Percentiles rank a stretch among this genome's conserved stretches.
phyloP scores from a whole-genome alignment of 2,797 vertebrate genomes.

The Molossus molossus region DNA sequence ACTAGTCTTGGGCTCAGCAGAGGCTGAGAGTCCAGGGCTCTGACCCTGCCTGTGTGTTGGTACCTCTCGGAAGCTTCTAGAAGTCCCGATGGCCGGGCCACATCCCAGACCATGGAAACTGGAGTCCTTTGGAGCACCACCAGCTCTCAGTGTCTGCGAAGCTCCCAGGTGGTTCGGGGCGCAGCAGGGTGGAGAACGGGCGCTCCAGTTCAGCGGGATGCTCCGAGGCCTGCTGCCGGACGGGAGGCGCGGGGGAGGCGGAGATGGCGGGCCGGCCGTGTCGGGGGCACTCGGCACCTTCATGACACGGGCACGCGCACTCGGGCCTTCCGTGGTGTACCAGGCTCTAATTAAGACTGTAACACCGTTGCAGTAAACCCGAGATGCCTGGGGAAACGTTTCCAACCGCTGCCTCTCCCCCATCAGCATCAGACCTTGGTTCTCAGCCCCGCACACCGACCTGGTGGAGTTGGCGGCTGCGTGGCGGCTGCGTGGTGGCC shows the following conservation, averaged over 20 bases:
- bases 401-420: background rate
- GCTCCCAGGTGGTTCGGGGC: background rate
- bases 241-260: rapidly evolving
- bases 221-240: background rate
- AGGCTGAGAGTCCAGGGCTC: background rate
- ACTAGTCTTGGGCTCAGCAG: background rate
- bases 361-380: background rate
- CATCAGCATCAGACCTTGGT: background rate
- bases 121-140: background rate
- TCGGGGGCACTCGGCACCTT: background rate
- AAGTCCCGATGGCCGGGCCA: background rate
- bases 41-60: background rate
- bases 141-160: no score
- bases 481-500: background rate
- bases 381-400: background rate
- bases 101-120: background rate
- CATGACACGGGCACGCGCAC: background rate
- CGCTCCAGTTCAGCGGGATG: rapidly evolving
- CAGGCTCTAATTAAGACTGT: background rate
- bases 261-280: background rate
- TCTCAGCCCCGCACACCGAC: rapidly evolving
- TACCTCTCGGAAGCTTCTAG: background rate
- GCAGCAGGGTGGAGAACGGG: background rate
- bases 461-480: background rate
- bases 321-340: background rate